phyloP scores from a whole-genome alignment of 2,113 vertebrate species.

The Salvelinus fontinalis region DNA sequence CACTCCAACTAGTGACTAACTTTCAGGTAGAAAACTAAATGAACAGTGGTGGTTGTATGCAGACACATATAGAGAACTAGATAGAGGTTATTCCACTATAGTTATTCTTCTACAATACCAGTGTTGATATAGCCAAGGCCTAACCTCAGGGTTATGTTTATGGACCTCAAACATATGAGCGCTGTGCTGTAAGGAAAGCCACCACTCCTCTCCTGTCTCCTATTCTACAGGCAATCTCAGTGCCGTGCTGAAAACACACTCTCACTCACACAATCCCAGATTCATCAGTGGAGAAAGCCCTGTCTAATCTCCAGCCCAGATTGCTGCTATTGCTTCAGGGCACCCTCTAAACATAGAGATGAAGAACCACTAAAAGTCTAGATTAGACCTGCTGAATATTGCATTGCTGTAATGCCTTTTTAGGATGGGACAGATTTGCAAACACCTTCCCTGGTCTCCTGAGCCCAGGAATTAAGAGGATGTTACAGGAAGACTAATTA shows the following conservation, averaged over 20 bases:
- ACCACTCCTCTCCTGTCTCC: too few species aligned
- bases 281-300: constrained; percentile 22
- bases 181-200: too few species aligned
- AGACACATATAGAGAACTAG: too few species aligned
- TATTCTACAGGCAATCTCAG: too few species aligned
- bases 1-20: too few species aligned
- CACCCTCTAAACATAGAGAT: constrained; percentile 62
- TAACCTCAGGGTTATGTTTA: too few species aligned
- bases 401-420: constrained; percentile 66
- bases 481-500: constrained; percentile 19
- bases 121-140: too few species aligned
- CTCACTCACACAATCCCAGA: neutral
- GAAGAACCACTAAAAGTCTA: constrained; percentile 65
- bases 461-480: constrained; percentile 17
- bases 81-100: too few species aligned
- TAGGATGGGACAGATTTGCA: constrained; percentile 65
- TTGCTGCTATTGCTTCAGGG: constrained; percentile 70
- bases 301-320: constrained; percentile 34
- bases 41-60: too few species aligned
- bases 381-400: constrained; percentile 76
- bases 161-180: too few species aligned
- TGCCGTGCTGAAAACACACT: neutral
- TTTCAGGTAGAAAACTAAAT: too few species aligned
- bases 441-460: constrained; percentile 51
- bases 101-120: too few species aligned